phyloP scores from a whole-genome alignment of 2,888 invertebrate species.

The Parapristionchus giblindavisi region DNA sequence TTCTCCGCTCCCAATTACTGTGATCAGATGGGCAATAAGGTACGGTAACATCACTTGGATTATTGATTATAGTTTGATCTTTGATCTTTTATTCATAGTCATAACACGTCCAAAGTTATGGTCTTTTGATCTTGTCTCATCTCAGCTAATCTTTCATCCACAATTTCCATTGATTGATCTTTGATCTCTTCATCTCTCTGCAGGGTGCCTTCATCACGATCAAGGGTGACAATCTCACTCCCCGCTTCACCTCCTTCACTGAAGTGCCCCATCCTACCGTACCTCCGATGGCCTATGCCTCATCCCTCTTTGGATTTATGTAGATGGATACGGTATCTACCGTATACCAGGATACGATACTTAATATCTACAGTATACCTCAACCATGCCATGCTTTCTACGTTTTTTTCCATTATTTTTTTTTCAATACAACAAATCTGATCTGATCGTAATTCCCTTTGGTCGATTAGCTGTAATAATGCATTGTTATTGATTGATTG shows the following conservation, averaged over 20 bases:
- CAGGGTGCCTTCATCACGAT: constrained; percentile 92
- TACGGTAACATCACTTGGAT: neutral
- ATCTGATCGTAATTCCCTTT: no score
- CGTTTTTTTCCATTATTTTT: no score
- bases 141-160: neutral
- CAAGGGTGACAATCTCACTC: constrained; percentile 78
- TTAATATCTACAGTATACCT: no score
- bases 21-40: constrained; percentile 88
- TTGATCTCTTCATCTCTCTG: no score
- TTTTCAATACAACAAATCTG: no score
- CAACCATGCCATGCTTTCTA: no score
- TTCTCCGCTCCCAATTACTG: constrained; percentile 99
- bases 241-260: constrained; percentile 88
- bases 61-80: no score
- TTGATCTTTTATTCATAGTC: no score
- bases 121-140: neutral
- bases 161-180: neutral
- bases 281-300: constrained; percentile 65
- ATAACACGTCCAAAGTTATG: neutral
- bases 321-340: no score
- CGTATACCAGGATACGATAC: no score
- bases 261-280: constrained; percentile 79
- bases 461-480: no score
- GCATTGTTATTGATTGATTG: no score
- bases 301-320: constrained; percentile 56